A percentile compares a stretch with the other conserved stretches of the same genome.
These are phyloP conservation scores for Ramphastos sulfuratus DNA, from an alignment of 2,113 vertebrate species.

Conservation along the genomic window DNA sequence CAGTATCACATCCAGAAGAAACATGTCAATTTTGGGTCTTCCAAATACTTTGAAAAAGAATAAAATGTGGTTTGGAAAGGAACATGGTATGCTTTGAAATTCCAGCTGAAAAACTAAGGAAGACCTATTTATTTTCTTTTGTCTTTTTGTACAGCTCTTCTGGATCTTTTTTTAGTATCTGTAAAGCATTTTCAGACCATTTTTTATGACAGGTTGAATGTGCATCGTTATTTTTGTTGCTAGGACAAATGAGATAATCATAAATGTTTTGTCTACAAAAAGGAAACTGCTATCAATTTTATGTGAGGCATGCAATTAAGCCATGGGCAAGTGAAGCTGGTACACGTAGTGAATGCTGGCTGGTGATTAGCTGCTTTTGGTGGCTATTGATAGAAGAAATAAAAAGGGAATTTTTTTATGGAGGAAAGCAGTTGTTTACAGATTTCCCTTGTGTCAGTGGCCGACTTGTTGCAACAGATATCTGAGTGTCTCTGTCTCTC, in stretches of 20 bases:
- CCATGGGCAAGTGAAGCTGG: background rate
- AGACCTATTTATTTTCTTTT: conserved; percentile 57
- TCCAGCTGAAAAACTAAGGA: conserved; percentile 46
- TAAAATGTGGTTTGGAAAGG: conserved; percentile 65
- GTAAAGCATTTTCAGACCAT: conserved; percentile 28
- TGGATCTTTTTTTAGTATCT: conserved; percentile 13
- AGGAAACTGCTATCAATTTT: conserved; percentile 13
- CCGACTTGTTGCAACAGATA: conserved; percentile 27
- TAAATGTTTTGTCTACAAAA: conserved; percentile 35
- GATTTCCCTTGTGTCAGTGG: background rate
- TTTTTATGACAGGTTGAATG: conserved; percentile 35
- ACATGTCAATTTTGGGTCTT: conserved; percentile 54
- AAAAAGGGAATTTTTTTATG: background rate
- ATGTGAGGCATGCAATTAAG: background rate
- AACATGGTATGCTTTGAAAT: conserved; percentile 49
- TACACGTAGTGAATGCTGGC: background rate
- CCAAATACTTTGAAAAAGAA: conserved; percentile 62
- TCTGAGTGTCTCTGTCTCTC: background rate
- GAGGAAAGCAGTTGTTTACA: background rate
- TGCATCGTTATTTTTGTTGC: conserved; percentile 19
- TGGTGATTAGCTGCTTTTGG: background rate
- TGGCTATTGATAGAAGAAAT: background rate
- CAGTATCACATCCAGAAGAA: conserved; percentile 58
- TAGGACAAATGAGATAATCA: background rate
- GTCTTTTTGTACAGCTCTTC: conserved; percentile 26